These are phyloP conservation scores for Chlorops oryzae DNA, from an alignment of 1,140 invertebrate species.

Conservation along the genomic window DNA sequence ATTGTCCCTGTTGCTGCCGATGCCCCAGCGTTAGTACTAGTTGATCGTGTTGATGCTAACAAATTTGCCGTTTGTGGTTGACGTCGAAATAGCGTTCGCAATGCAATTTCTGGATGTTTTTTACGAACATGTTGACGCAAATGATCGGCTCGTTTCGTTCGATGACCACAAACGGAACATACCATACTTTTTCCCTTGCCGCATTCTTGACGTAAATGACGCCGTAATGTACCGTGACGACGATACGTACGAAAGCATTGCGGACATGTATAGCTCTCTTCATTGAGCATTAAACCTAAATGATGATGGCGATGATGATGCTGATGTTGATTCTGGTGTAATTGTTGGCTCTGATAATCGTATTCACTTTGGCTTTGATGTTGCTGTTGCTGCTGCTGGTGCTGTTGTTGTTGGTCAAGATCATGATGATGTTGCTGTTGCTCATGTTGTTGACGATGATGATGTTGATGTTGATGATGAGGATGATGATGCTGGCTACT, in stretches of 20 bases:
- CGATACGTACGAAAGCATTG: constrained; percentile 56
- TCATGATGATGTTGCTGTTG: constrained; percentile 5
- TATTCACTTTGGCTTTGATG: neutral
- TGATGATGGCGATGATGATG: constrained; percentile 1
- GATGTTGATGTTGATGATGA: too few relatives aligned
- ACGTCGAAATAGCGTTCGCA: constrained; percentile 38
- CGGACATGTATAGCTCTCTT: constrained; percentile 51
- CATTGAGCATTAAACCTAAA: constrained; percentile 7
- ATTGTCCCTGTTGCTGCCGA: neutral
- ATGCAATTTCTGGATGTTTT: constrained; percentile 48
- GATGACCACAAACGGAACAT: constrained; percentile 49
- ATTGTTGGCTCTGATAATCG: neutral
- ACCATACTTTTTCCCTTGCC: constrained; percentile 52
- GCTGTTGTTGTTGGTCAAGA: neutral
- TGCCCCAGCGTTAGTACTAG: neutral
- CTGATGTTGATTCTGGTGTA: neutral
- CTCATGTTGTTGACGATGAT: constrained; percentile 2
- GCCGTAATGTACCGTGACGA: constrained; percentile 52
- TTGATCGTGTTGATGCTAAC: neutral
- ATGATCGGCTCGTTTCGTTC: constrained; percentile 50
- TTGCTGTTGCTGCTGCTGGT: neutral
- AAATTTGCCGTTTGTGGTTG: constrained; percentile 18
- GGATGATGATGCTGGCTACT: too few relatives aligned
- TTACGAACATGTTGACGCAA: constrained; percentile 48
- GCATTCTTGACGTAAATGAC: constrained; percentile 53